These are phyloP conservation scores for Lytechinus variegatus DNA, from an alignment of 35 echinoderm and acorn worm genomes.

Conservation along the genomic window DNA sequence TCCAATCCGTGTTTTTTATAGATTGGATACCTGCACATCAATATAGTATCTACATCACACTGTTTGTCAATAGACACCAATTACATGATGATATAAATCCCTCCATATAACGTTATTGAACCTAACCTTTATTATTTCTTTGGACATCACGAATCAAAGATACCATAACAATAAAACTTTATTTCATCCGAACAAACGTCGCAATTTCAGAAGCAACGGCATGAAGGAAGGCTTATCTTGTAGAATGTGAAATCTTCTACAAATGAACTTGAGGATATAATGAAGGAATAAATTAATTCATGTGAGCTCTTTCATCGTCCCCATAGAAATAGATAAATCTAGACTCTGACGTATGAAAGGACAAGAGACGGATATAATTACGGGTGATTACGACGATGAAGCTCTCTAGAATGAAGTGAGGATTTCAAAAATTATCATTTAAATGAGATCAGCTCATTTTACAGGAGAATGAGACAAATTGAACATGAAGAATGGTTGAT, in stretches of 20 bases:
- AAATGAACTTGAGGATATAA: not conserved
- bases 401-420: no score
- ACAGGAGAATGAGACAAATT: not conserved
- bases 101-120: no score
- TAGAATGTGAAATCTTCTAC: not conserved
- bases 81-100: no score
- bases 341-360: not conserved
- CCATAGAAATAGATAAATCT: not conserved
- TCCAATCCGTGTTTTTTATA: no score
- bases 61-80: no score
- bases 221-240: not conserved
- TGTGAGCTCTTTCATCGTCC: not conserved
- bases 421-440: not conserved
- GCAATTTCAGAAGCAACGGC: not conserved
- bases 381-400: not conserved
- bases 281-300: not conserved
- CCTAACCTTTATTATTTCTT: no score
- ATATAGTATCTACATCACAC: no score
- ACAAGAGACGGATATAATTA: not conserved
- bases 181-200: not conserved
- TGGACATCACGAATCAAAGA: not conserved
- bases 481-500: not conserved
- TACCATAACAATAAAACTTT: not conserved
- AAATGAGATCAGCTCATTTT: not conserved
- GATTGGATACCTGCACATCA: no score